phyloP scores from a whole-genome alignment of 2,113 vertebrate species.

The Apistogramma diplotaenia region DNA sequence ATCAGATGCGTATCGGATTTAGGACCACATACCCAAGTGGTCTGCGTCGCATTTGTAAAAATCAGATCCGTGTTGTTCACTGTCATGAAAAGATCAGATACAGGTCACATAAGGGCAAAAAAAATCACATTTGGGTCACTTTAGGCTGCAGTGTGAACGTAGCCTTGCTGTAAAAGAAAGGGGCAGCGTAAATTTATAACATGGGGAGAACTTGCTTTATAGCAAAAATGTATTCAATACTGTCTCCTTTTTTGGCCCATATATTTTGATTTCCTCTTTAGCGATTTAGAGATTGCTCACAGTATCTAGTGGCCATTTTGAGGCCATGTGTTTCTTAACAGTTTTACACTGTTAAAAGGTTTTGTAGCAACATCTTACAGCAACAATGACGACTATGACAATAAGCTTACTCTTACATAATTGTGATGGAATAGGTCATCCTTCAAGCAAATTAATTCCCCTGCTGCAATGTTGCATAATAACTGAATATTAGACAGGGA shows the following conservation, averaged over 20 bases:
- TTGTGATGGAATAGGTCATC: neutral
- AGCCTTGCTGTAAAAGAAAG: no score
- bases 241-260: neutral
- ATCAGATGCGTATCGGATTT: no score
- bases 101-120: no score
- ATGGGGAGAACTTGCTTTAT: no score
- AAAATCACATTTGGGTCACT: no score
- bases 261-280: neutral
- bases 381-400: neutral
- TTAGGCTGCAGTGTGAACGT: no score
- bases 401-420: neutral
- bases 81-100: no score
- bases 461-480: conserved; percentile 26
- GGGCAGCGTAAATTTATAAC: no score
- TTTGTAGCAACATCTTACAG: neutral
- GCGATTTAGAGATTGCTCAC: neutral
- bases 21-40: no score
- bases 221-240: no score
- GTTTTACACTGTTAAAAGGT: neutral
- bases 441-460: conserved; percentile 13
- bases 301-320: neutral
- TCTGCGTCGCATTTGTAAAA: no score
- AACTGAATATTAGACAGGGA: conserved; percentile 44
- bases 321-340: neutral
- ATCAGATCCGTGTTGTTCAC: no score